A percentile compares a stretch with the other conserved stretches of the same genome.
These are phyloP conservation scores for Pantherophis guttatus DNA, from an alignment of 2,113 vertebrate species.

Conservation along the genomic window DNA sequence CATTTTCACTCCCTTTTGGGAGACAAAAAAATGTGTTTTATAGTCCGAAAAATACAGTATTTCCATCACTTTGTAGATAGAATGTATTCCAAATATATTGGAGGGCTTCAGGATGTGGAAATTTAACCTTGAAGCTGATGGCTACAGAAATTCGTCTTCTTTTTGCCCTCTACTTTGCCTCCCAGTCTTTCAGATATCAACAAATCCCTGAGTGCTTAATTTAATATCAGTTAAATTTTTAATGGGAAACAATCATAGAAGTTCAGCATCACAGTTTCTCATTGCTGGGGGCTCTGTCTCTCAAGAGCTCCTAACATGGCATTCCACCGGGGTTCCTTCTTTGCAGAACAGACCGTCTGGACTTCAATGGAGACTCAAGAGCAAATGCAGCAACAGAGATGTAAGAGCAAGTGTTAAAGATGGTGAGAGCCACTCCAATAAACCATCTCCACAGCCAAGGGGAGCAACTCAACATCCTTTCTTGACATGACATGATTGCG, in stretches of 20 bases:
- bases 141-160: background rate
- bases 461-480: conserved; percentile 38
- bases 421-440: background rate
- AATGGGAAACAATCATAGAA: background rate
- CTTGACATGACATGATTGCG: conserved; percentile 45
- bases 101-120: background rate
- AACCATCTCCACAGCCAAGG: background rate
- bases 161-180: background rate
- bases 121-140: background rate
- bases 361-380: background rate
- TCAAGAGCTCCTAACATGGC: background rate
- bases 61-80: background rate
- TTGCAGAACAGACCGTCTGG: background rate
- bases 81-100: background rate
- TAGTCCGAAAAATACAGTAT: no score
- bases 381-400: no score
- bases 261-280: background rate
- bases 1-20: no score
- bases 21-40: no score
- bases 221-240: background rate
- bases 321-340: background rate
- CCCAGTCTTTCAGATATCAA: background rate
- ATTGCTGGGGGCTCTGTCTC: conserved; percentile 10
- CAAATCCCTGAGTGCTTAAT: background rate
- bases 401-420: background rate